phyloP scores from a whole-genome alignment of 2,888 invertebrate species.

The Lasioglossum zephyrum region DNA sequence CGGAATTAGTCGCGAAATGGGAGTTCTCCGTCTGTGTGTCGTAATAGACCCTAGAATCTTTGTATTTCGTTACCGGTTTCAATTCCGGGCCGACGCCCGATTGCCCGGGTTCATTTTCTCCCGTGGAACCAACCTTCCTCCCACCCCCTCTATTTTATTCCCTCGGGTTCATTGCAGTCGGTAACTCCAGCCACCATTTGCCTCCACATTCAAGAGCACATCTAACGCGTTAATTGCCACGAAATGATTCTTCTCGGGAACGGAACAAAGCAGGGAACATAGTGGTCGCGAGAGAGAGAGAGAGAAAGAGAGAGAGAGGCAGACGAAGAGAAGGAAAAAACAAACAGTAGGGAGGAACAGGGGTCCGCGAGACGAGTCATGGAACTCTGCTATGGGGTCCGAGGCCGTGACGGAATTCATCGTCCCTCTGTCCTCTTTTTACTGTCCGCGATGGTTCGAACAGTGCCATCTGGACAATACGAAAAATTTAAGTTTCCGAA shows the following conservation, averaged over 20 bases:
- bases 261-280: constrained; percentile 7
- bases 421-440: constrained; percentile 42
- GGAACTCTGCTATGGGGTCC: constrained; percentile 58
- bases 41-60: background rate
- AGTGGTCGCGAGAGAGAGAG: background rate
- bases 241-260: constrained; percentile 70
- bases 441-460: constrained; percentile 8
- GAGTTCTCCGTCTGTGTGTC: background rate
- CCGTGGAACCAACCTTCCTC: background rate
- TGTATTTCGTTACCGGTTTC: background rate
- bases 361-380: constrained; percentile 63
- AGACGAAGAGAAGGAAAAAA: background rate
- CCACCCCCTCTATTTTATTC: background rate
- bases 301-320: background rate
- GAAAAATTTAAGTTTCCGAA: background rate
- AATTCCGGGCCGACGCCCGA: background rate
- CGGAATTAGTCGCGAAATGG: background rate
- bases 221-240: constrained; percentile 70
- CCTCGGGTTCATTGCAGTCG: background rate
- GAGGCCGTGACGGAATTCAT: constrained; percentile 69
- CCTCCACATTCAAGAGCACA: constrained; percentile 30
- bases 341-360: constrained; percentile 34
- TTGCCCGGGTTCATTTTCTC: background rate
- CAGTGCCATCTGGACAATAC: constrained; percentile 2
- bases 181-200: constrained; percentile 22